Evolutionary conservation across 2,797 vertebrate genomes (phyloP).

Genomic region (Naso thynnoides): DNA sequence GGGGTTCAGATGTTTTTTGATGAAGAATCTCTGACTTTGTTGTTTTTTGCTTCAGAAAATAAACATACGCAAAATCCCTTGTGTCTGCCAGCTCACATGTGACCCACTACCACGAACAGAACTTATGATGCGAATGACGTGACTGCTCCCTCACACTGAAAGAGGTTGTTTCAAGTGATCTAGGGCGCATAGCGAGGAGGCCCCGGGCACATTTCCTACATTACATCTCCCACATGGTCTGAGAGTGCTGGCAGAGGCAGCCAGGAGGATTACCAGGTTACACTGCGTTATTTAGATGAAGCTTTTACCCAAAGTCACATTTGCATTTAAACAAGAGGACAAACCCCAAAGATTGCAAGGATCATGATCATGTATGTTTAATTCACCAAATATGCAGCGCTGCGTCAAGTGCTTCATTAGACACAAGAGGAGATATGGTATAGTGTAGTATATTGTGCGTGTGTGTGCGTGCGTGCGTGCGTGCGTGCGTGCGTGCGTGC

Average conservation of each 20-base stretch:
- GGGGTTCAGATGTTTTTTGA: neutral
- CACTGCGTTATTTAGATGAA: neutral
- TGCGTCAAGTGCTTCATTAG: neutral
- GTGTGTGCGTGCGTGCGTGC: too few relatives aligned
- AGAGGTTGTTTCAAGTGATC: constrained; percentile 19
- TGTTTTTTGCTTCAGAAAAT: neutral
- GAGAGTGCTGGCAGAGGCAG: neutral
- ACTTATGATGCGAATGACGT: neutral
- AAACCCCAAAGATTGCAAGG: neutral
- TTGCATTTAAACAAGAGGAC: neutral
- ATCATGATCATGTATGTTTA: neutral
- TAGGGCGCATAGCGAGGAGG: neutral
- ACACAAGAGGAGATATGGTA: too few relatives aligned
- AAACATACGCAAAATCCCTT: constrained; percentile 19
- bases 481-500: too few relatives aligned
- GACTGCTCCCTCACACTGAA: constrained; percentile 7
- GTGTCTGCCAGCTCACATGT: constrained; percentile 25
- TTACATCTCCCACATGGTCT: neutral
- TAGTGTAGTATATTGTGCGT: too few relatives aligned
- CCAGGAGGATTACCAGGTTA: neutral
- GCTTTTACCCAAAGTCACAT: neutral
- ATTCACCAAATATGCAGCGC: neutral
- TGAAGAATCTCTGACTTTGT: neutral
- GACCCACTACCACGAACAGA: neutral
- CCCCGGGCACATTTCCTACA: neutral